Evolutionary conservation across 2,888 invertebrate species (phyloP).

Genomic region (Apamea epomidion): DNA sequence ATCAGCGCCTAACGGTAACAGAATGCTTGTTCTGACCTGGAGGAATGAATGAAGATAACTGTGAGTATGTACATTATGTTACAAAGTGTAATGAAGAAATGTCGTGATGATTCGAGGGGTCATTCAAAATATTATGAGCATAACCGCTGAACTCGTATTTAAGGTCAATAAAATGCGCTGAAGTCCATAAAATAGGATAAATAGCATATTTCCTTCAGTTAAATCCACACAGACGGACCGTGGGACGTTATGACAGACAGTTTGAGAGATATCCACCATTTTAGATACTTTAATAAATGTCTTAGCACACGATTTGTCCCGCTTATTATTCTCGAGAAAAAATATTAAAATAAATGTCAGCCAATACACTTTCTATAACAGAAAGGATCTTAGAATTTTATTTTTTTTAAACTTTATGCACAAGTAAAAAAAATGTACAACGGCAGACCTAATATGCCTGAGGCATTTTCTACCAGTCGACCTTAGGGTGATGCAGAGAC

Average conservation of each 20-base stretch:
- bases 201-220: slow-evolving; percentile 24
- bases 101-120: neutral
- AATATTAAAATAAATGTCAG: neutral
- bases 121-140: neutral
- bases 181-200: slow-evolving; percentile 17
- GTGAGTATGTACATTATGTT: too few relatives aligned
- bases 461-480: too few relatives aligned
- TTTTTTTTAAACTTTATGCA: too few relatives aligned
- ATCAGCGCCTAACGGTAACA: too few relatives aligned
- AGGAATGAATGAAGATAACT: too few relatives aligned
- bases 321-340: slow-evolving; percentile 5
- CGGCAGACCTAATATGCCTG: too few relatives aligned
- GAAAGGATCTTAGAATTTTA: neutral
- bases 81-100: neutral
- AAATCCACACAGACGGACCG: slow-evolving; percentile 5
- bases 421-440: too few relatives aligned
- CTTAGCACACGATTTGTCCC: neutral
- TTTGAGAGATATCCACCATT: slow-evolving; percentile 7
- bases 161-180: slow-evolving; percentile 17
- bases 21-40: too few relatives aligned
- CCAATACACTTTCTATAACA: neutral
- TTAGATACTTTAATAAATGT: slow-evolving; percentile 14
- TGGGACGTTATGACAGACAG: slow-evolving; percentile 12
- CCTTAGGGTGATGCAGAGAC: too few relatives aligned
- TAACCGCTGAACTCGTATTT: neutral